Percentiles rank a stretch among this genome's conserved stretches.
Conservation (phyloP, 2,113 vertebrate genomes). For the Oncorhynchus nerka region DNA sequence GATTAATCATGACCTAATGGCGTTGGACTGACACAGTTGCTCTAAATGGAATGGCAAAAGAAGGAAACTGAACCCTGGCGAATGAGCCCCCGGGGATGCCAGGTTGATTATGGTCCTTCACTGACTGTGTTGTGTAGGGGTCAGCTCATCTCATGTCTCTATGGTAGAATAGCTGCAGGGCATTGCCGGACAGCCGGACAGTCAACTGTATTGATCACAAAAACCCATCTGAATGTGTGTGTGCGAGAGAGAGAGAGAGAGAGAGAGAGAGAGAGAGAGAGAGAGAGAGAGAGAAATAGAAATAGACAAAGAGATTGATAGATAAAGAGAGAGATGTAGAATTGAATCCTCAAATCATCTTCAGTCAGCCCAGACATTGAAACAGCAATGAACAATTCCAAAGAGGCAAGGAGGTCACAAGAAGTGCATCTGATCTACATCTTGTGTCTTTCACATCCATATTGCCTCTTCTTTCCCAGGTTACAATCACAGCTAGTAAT, state of each 20-base stretch:
- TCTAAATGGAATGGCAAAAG: slow-evolving; percentile 16
- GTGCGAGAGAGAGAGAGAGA: not conserved
- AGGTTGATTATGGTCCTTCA: slow-evolving; percentile 1
- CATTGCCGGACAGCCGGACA: not conserved
- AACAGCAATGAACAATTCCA: not conserved
- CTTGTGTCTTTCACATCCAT: not conserved
- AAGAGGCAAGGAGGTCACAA: not conserved
- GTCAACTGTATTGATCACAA: slow-evolving; percentile 2
- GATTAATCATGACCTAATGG: not conserved
- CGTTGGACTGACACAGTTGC: slow-evolving; percentile 12
- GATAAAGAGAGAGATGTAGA: no score
- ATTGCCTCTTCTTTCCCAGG: not conserved
- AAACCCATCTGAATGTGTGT: slow-evolving; percentile 15
- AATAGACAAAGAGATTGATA: no score
- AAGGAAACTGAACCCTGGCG: slow-evolving; percentile 14
- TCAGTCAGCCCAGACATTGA: not conserved
- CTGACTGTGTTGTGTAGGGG: not conserved
- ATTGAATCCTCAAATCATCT: no score
- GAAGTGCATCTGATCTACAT: not conserved
- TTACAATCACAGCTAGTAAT: not conserved
- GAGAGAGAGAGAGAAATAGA: not conserved
- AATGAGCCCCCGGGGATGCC: not conserved
- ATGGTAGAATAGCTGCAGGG: slow-evolving; percentile 1
- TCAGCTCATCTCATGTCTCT: slow-evolving; percentile 1
- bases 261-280: not conserved